These are phyloP conservation scores for Agrenia bidenticulata DNA, from an alignment of 2,888 invertebrate genomes.

Conservation along the genomic window DNA sequence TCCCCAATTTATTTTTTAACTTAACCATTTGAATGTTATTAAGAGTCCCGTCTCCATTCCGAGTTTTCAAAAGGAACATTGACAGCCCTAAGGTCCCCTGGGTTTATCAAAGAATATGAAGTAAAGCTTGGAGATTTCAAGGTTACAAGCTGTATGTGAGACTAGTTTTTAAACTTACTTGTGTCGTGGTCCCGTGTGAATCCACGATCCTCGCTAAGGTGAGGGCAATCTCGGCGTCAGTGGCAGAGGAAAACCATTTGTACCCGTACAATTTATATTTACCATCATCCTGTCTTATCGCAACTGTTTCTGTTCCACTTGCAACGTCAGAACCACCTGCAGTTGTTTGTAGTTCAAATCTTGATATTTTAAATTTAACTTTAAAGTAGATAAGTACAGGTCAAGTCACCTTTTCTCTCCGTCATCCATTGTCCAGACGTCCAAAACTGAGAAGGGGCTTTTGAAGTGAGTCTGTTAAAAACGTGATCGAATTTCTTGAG, in stretches of 20 bases:
- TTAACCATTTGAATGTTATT: slow-evolving; percentile 61
- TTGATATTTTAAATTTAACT: neutral
- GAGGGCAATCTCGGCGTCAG: slow-evolving; percentile 62
- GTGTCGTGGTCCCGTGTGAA: slow-evolving; percentile 54
- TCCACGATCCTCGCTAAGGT: slow-evolving; percentile 60
- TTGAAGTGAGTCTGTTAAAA: slow-evolving; percentile 55
- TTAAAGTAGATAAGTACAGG: neutral
- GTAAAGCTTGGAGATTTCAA: neutral
- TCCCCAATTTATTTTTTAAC: slow-evolving; percentile 63
- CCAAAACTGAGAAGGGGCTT: slow-evolving; percentile 60
- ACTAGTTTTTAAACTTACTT: slow-evolving; percentile 16
- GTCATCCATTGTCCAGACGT: slow-evolving; percentile 66
- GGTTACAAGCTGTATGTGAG: too few relatives aligned
- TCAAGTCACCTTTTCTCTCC: slow-evolving; percentile 57
- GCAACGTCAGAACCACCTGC: slow-evolving; percentile 62
- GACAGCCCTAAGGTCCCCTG: slow-evolving; percentile 56
- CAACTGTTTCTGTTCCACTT: slow-evolving; percentile 60
- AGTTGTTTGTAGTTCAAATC: neutral
- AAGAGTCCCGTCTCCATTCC: slow-evolving; percentile 55
- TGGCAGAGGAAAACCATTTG: slow-evolving; percentile 64
- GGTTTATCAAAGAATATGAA: slow-evolving; percentile 29
- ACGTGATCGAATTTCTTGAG: slow-evolving; percentile 48
- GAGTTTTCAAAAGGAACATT: slow-evolving; percentile 59
- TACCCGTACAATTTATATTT: slow-evolving; percentile 60
- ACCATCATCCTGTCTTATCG: slow-evolving; percentile 57